These are phyloP conservation scores for Phytoseiulus persimilis DNA, from an alignment of 2,888 invertebrate species.

Conservation along the genomic window DNA sequence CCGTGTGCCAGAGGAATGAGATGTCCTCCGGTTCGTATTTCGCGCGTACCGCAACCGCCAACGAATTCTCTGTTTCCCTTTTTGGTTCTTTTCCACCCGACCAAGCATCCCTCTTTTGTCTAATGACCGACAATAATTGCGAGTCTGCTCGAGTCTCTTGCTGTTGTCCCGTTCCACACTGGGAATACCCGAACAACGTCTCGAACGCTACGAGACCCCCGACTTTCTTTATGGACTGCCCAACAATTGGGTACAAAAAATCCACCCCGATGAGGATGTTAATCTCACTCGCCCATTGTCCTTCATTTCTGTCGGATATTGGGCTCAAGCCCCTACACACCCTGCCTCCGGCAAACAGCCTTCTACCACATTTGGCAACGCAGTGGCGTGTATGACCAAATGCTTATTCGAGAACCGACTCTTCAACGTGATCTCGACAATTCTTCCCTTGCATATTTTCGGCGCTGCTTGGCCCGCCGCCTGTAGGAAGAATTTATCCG, in stretches of 20 bases:
- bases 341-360: neutral
- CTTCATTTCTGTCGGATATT: neutral
- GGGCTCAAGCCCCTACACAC: neutral
- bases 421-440: neutral
- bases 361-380: neutral
- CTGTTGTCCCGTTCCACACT: conserved; percentile 54
- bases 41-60: neutral
- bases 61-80: neutral
- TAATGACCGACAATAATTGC: conserved; percentile 44
- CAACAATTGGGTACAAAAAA: neutral
- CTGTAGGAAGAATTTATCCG: neutral
- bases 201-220: neutral
- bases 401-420: neutral
- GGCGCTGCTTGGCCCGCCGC: neutral
- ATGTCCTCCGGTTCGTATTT: neutral
- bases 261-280: neutral
- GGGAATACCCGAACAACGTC: neutral
- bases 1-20: neutral
- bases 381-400: neutral
- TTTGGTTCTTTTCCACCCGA: neutral
- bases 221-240: neutral
- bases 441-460: neutral
- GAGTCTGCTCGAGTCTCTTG: conserved; percentile 51
- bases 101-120: neutral
- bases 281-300: neutral